Base-by-base conservation (phyloP, 2,888 invertebrate species). In the Escarpia spicata region DNA sequence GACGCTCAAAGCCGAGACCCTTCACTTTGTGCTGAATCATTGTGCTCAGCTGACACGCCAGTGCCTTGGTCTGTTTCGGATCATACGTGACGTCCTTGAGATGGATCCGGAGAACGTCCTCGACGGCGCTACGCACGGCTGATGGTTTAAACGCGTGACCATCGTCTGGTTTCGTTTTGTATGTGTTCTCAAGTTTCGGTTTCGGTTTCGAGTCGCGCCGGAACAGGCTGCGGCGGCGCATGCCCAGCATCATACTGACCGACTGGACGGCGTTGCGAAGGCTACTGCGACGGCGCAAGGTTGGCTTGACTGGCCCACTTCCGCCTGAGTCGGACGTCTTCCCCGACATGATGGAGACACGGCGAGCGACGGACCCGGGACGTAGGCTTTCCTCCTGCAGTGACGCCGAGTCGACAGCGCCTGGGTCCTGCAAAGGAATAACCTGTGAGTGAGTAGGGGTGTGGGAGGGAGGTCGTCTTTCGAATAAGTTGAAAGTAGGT, bases 1-100 rank as follows among this genome's bases (percentile, higher is more conserved):
- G 95, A 3, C 96, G 94, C 9, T 94, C 94, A 92, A 95, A 95
- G 31, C 94, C 94, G 93, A 95, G 75, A 15, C 75, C 75, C 19
- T 75, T 75, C 31, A 95, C 94, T 52, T 94, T 94, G 10, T 94
- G 93, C 75, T 95, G 95, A 92, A 96, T 95, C 90, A 94, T 93
- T 0, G 94, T 94, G 3, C 95, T 94, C 92, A 96, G 92, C 92
- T 95, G 95, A 26, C 94, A 94, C 19, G 94, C 94, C 60, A 95
- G 92, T n/a, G 93, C 89, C 91, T 95, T 94, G 92, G 94, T 95
- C n/a, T 92, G 92, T 10, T 94, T 94, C 6, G 94, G 92, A 44
- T 95, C 92, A 92, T 96, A 96, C 92, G 92, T 94, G 9, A 95
- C 94, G 31, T 94, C 93, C 43, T 94, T 92, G 9, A 95, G 94